These are phyloP conservation scores for Danio kyathit DNA, from an alignment of 2,797 vertebrate species.

Conservation along the genomic window DNA sequence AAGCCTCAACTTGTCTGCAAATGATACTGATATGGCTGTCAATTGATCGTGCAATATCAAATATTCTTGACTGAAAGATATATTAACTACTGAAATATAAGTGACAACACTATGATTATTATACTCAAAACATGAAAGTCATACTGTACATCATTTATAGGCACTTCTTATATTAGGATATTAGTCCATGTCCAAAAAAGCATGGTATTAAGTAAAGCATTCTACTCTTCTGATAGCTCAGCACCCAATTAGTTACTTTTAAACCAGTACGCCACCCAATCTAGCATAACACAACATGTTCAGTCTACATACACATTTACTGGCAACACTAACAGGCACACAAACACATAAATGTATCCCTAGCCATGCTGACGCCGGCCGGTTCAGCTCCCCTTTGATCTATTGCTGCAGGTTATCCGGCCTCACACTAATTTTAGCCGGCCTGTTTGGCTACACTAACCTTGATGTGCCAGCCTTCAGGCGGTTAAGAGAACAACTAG, in stretches of 20 bases:
- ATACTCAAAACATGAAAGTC: background rate
- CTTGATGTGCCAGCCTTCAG: slow-evolving; percentile 64
- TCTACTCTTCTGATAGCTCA: background rate
- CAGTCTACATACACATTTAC: background rate
- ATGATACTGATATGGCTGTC: too few species aligned
- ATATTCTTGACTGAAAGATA: background rate
- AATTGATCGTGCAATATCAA: too few species aligned
- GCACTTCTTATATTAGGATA: background rate
- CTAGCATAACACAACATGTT: background rate
- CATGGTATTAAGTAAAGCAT: background rate
- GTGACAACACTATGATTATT: background rate
- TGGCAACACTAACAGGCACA: background rate
- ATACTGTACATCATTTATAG: background rate
- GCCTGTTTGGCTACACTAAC: slow-evolving; percentile 62
- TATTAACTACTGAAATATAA: background rate
- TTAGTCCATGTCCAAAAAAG: background rate
- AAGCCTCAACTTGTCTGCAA: too few species aligned
- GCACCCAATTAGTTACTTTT: background rate
- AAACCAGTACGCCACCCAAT: background rate
- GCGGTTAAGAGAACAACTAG: slow-evolving; percentile 4
- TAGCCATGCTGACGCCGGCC: slow-evolving; percentile 58
- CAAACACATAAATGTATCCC: slow-evolving; percentile 35
- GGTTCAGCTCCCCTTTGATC: slow-evolving; percentile 72
- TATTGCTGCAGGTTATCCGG: slow-evolving; percentile 72
- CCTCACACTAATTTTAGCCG: slow-evolving; percentile 74